Conservation (phyloP, 1,140 invertebrate genomes). For the Polyergus mexicanus region DNA sequence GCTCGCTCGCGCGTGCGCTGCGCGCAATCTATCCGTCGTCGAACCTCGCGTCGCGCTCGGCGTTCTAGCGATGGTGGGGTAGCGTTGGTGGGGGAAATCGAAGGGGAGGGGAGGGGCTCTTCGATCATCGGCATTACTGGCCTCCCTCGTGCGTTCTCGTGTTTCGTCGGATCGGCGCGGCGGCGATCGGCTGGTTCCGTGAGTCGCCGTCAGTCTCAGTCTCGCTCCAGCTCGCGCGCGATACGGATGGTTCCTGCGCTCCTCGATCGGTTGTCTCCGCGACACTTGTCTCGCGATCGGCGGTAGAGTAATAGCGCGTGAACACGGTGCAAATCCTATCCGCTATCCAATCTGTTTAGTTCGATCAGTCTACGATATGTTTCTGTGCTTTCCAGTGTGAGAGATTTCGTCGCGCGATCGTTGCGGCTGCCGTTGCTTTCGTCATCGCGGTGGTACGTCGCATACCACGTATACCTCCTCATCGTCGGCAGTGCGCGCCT, state of each 20-base stretch:
- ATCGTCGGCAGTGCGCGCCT: constrained; percentile 31
- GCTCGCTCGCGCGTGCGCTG: constrained; percentile 70
- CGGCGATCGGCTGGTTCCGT: constrained; percentile 63
- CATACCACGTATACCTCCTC: not conserved
- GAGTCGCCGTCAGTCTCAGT: constrained; percentile 25
- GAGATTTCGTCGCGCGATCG: constrained; percentile 8
- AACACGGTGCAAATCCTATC: constrained; percentile 17
- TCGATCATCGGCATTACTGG: constrained; percentile 71
- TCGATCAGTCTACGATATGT: not conserved
- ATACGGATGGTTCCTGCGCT: constrained; percentile 36
- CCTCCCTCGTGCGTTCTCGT: constrained; percentile 67
- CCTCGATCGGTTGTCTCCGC: not conserved
- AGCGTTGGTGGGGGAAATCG: constrained; percentile 14
- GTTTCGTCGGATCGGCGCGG: constrained; percentile 66
- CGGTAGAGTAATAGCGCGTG: not conserved
- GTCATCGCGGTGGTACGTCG: not conserved
- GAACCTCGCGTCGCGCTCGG: constrained; percentile 58
- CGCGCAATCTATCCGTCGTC: constrained; percentile 67
- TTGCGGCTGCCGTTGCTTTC: not conserved
- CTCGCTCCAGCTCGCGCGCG: constrained; percentile 37
- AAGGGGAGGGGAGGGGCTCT: constrained; percentile 45
- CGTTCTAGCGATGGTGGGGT: constrained; percentile 15
- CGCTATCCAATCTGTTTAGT: not conserved
- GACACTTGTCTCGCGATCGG: constrained; percentile 15
- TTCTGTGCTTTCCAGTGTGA: constrained; percentile 26